Evolutionary conservation across 2,797 vertebrate species (phyloP).

Genomic region (Paedocypris micromegethes): DNA sequence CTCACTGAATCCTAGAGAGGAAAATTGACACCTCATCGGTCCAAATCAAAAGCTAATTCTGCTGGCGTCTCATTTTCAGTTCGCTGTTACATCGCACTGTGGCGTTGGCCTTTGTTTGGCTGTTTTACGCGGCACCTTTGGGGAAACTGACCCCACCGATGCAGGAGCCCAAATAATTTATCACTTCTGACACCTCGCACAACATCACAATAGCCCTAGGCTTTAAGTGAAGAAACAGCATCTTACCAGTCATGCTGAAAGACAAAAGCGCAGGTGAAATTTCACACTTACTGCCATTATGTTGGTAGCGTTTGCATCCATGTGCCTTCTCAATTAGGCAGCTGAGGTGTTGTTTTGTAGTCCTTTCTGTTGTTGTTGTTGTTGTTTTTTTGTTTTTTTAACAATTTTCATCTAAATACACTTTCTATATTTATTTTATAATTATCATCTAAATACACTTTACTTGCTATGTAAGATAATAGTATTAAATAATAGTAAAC

Average conservation of each 20-base stretch:
- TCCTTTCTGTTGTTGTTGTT: background rate
- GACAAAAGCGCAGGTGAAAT: slow-evolving; percentile 53
- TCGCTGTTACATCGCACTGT: slow-evolving; percentile 9
- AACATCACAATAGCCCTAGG: slow-evolving; percentile 39
- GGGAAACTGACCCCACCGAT: slow-evolving; percentile 43
- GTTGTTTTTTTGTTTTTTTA: background rate
- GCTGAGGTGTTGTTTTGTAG: slow-evolving; percentile 38
- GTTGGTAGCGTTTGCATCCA: slow-evolving; percentile 19
- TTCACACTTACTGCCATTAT: slow-evolving; percentile 44
- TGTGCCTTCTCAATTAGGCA: slow-evolving; percentile 18
- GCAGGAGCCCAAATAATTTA: slow-evolving; percentile 45
- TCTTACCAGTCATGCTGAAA: slow-evolving; percentile 33
- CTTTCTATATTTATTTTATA: too few relatives aligned
- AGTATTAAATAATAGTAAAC: too few relatives aligned
- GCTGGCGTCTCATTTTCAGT: slow-evolving; percentile 11
- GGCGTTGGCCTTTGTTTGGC: slow-evolving; percentile 32
- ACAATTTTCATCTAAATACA: too few relatives aligned
- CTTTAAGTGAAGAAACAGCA: slow-evolving; percentile 45
- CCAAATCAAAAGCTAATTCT: slow-evolving; percentile 34
- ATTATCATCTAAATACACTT: too few relatives aligned
- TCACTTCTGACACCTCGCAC: slow-evolving; percentile 40
- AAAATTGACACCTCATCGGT: slow-evolving; percentile 9
- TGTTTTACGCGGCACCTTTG: slow-evolving; percentile 31
- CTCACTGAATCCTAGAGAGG: slow-evolving; percentile 23
- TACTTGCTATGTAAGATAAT: too few relatives aligned